Conservation (phyloP, 2,888 invertebrate genomes). For the Heliconius erato region DNA sequence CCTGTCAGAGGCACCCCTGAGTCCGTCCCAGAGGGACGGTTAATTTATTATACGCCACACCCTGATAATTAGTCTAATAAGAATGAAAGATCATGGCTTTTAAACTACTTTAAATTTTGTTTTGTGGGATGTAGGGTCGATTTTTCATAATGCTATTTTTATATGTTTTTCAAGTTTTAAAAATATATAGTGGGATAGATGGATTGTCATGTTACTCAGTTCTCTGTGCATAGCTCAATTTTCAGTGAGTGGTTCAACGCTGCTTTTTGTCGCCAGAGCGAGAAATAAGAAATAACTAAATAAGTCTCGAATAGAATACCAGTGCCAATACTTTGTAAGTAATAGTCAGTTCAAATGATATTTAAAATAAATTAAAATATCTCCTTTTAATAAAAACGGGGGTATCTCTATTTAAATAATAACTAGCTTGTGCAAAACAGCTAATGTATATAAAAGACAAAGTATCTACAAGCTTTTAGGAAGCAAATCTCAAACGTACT, state of each 20-base stretch:
- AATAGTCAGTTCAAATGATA: background rate
- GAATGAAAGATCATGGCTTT: background rate
- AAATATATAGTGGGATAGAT: no score
- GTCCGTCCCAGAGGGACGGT: background rate
- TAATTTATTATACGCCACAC: constrained; percentile 1
- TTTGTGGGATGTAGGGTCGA: background rate
- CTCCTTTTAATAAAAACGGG: background rate
- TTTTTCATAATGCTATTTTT: background rate
- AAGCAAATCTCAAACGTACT: constrained; percentile 24
- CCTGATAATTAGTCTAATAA: constrained; percentile 17
- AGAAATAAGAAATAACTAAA: background rate
- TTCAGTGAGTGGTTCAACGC: background rate
- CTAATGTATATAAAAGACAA: background rate
- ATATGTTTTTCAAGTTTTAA: no score
- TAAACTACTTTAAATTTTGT: background rate
- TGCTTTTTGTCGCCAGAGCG: background rate
- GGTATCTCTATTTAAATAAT: no score
- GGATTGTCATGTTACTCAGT: background rate
- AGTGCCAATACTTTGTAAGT: background rate
- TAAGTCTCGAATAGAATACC: background rate
- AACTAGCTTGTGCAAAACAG: background rate
- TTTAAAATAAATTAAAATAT: background rate
- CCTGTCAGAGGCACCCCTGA: constrained; percentile 11
- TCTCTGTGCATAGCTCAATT: background rate
- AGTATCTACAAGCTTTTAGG: constrained; percentile 11